These are phyloP conservation scores for Smutsia gigantea DNA, from an alignment of 2,797 vertebrate species.

Conservation along the genomic window DNA sequence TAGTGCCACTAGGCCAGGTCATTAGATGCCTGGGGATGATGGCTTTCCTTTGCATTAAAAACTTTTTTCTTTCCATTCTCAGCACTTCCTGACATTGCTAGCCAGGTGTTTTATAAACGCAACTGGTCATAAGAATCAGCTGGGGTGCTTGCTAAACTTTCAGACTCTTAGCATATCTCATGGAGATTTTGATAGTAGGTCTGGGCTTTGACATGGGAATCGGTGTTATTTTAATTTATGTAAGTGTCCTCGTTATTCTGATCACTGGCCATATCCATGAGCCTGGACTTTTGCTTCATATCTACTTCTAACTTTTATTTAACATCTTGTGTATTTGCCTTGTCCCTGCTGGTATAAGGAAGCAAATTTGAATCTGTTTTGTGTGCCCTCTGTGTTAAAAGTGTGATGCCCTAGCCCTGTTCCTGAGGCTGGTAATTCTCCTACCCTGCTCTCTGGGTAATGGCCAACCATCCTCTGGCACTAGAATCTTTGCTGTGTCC, in stretches of 20 bases:
- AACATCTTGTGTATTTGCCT: background rate
- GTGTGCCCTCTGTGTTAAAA: background rate
- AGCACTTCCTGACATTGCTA: background rate
- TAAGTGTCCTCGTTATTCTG: background rate
- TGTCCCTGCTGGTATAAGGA: background rate
- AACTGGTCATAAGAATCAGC: background rate
- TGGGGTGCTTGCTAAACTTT: background rate
- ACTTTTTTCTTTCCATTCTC: background rate
- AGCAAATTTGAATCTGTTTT: background rate
- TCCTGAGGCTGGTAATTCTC: background rate
- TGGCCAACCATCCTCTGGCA: background rate
- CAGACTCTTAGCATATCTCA: background rate
- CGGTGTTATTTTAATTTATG: conserved; percentile 23
- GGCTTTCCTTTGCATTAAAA: background rate
- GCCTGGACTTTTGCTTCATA: background rate
- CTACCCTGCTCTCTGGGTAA: too few species aligned
- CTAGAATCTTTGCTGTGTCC: conserved; percentile 16
- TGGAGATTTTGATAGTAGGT: background rate
- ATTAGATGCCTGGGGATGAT: background rate
- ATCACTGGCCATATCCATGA: background rate
- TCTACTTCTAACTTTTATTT: background rate
- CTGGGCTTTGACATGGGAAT: background rate
- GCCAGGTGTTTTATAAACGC: background rate
- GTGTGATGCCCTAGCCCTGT: background rate
- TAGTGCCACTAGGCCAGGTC: background rate